Evolutionary conservation across 1,140 invertebrate genomes (phyloP).

Genomic region (Pseudomyrmex dendroicus): DNA sequence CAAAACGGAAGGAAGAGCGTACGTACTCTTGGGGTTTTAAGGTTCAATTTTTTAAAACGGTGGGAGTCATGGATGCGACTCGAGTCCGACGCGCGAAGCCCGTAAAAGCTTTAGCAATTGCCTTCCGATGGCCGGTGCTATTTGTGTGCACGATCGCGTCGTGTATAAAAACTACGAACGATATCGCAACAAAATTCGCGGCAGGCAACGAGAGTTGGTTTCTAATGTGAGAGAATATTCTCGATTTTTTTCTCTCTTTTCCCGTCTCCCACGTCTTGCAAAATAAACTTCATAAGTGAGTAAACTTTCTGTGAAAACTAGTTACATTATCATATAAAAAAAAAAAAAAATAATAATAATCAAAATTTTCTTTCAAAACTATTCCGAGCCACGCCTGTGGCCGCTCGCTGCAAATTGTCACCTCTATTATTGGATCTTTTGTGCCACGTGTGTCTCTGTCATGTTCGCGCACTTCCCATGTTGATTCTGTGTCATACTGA

Average conservation of each 20-base stretch:
- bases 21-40: constrained; percentile 28
- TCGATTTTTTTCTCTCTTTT: background rate
- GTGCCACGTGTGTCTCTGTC: constrained; percentile 60
- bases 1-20: constrained; percentile 17
- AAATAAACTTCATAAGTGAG: no score
- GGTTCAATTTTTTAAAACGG: constrained; percentile 59
- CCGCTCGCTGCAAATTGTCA: constrained; percentile 8
- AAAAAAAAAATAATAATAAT: background rate
- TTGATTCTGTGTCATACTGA: constrained; percentile 55
- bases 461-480: constrained; percentile 10
- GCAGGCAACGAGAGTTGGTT: background rate
- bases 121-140: constrained; percentile 8
- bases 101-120: constrained; percentile 36
- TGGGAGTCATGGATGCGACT: constrained; percentile 6
- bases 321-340: constrained; percentile 11
- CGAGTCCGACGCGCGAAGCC: constrained; percentile 38
- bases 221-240: background rate
- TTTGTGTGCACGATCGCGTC: constrained; percentile 29
- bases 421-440: constrained; percentile 60
- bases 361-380: constrained; percentile 45
- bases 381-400: constrained; percentile 15
- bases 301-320: constrained; percentile 13
- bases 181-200: background rate
- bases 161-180: constrained; percentile 19
- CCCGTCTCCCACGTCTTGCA: background rate